Base-by-base conservation (phyloP, 2,797 vertebrate genomes). In the Smutsia gigantea region DNA sequence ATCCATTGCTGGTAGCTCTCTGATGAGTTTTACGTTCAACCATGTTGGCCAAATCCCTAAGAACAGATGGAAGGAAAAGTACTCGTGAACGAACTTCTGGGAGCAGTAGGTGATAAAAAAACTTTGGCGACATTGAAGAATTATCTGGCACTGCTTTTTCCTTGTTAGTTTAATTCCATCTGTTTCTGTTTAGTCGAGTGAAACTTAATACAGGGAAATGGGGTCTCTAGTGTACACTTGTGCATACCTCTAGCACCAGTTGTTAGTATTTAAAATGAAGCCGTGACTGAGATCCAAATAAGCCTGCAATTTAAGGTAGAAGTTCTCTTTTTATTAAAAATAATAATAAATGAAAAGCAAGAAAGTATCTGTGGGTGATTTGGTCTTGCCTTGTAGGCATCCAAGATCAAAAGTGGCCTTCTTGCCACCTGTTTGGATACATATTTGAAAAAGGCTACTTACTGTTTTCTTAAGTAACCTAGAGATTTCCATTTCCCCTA, bases 91-190 rank as follows among this genome's bases (percentile, higher is more conserved):
- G 34, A 69, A 5, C 71, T 39, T 42, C 25, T 53, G 1, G 2
- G 29, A 94, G 77, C 82, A 90, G 46, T 18, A 23, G 49, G 71
- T 57, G n/a, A 82, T 89, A 64, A 34, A 93, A 89, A 87, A 42
- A 23, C 17, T 85, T 82, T 78, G 86, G 82, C 1, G 10, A 83
- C 93, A 59, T 78, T 51, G 49, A 86, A 96, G 57, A 87, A 77
- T 96, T 81, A 66, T 49, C 49, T 68, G 66, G 83, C 21, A 1
- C 55, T 42, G 23, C 9, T 57, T 92, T 46, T 79, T 66, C 74
- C 81, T 96, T 78, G 79, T 92, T 87, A 61, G 49, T 94, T 90
- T 82, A 74, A 88, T 87, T 75, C 90, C 71, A 51, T 89, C 94
- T 69, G 86, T 92, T 95, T 95, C 77, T 82, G 4, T 61, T 78